Conservation (phyloP, 2,888 invertebrate genomes). For the Megastigmus dorsalis region DNA sequence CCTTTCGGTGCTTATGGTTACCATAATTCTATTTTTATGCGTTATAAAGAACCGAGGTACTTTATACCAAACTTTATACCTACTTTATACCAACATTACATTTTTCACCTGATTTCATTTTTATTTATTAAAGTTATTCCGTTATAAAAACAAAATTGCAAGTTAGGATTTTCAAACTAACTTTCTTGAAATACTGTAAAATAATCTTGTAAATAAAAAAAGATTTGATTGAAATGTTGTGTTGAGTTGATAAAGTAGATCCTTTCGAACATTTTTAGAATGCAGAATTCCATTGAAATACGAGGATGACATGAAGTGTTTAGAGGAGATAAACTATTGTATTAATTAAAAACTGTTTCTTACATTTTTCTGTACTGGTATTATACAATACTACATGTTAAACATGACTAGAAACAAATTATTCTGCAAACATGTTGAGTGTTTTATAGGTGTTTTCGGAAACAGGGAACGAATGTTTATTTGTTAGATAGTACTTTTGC, state of each 20-base stretch:
- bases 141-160: neutral
- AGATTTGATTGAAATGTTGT: conserved; percentile 8
- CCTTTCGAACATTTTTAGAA: neutral
- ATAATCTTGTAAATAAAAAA: conserved; percentile 29
- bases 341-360: neutral
- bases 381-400: conserved; percentile 12
- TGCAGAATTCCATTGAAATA: neutral
- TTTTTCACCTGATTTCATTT: too few species aligned
- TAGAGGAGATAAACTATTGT: conserved; percentile 10
- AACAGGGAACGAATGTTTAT: conserved; percentile 7
- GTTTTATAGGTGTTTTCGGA: conserved; percentile 19
- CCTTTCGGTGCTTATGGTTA: too few species aligned
- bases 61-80: too few species aligned
- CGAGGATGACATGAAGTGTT: neutral
- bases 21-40: too few species aligned
- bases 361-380: conserved; percentile 7
- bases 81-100: too few species aligned
- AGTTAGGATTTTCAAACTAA: neutral
- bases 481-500: conserved; percentile 6
- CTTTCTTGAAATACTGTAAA: neutral
- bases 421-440: conserved; percentile 13
- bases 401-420: conserved; percentile 9
- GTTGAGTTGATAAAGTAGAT: neutral
- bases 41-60: too few species aligned
- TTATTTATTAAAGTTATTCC: too few species aligned